A percentile compares a stretch with the other conserved stretches of the same genome.
phyloP scores from a whole-genome alignment of 2,113 vertebrate genomes.

The Ptilorrhoa leucosticta region DNA sequence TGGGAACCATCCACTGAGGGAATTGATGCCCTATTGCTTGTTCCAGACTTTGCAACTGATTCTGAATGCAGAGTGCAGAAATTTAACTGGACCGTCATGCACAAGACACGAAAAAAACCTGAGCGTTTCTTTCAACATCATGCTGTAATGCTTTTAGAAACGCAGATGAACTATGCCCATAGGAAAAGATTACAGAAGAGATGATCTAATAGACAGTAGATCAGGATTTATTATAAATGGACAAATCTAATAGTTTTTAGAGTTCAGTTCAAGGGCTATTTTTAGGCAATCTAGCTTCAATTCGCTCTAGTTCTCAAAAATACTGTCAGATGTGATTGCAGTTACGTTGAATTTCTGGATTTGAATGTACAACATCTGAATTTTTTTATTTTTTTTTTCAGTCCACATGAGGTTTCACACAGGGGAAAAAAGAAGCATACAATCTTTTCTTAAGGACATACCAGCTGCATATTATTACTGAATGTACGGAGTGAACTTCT shows the following conservation, averaged over 20 bases:
- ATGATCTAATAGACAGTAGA: constrained; percentile 25
- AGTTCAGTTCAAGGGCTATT: constrained; percentile 4
- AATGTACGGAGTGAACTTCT: constrained; percentile 32
- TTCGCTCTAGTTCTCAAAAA: background rate
- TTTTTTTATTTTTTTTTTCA: background rate
- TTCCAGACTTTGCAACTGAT: background rate
- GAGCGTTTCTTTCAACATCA: background rate
- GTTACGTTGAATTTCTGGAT: background rate
- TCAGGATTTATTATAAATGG: constrained; percentile 12
- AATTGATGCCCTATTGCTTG: background rate
- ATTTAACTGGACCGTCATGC: background rate
- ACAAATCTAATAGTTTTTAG: constrained; percentile 1
- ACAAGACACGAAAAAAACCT: background rate
- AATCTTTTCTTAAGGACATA: background rate
- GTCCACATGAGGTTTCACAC: background rate
- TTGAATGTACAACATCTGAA: background rate
- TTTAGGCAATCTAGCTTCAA: background rate
- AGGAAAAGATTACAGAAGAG: constrained; percentile 8
- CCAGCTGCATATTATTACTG: background rate
- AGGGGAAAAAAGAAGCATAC: background rate
- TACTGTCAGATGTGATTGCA: background rate
- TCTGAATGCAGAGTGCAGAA: background rate
- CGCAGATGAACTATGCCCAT: background rate
- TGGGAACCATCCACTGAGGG: background rate
- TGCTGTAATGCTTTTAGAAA: background rate